Evolutionary conservation across 2,113 vertebrate species (phyloP).

Genomic region (Ailurus styani): DNA sequence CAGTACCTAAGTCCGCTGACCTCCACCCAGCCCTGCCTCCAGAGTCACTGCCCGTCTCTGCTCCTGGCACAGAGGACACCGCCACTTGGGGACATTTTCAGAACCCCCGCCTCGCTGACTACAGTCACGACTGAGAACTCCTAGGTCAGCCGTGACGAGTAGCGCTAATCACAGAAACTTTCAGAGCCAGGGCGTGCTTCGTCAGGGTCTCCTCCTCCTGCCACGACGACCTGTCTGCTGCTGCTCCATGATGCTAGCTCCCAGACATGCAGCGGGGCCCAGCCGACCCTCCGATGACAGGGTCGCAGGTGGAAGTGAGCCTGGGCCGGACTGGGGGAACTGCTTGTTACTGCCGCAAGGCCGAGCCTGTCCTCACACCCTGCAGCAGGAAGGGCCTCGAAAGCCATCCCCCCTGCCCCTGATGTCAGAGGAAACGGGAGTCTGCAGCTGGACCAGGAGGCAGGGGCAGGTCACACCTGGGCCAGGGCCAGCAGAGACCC

Average conservation of each 20-base stretch:
- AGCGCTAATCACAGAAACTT: not conserved
- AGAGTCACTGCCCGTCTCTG: accelerated
- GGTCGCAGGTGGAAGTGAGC: accelerated
- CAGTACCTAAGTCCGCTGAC: not conserved
- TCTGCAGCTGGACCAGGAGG: not conserved
- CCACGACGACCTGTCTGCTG: accelerated
- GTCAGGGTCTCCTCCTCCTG: too few relatives aligned
- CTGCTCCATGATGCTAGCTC: not conserved
- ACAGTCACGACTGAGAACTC: not conserved
- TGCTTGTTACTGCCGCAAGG: accelerated
- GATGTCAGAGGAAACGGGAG: accelerated
- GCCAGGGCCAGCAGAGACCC: not conserved
- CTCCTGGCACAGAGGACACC: not conserved
- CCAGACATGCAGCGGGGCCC: not conserved
- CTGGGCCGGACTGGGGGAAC: not conserved
- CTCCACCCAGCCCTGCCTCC: not conserved
- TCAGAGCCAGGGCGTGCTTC: not conserved
- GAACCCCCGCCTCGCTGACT: not conserved
- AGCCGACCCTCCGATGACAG: accelerated
- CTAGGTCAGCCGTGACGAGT: not conserved
- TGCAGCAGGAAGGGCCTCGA: not conserved
- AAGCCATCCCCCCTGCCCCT: not conserved
- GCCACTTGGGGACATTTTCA: not conserved
- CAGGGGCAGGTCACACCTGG: accelerated
- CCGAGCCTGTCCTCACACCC: accelerated